Evolutionary conservation across 2,113 vertebrate species (phyloP).

Genomic region (Antechinus flavipes): DNA sequence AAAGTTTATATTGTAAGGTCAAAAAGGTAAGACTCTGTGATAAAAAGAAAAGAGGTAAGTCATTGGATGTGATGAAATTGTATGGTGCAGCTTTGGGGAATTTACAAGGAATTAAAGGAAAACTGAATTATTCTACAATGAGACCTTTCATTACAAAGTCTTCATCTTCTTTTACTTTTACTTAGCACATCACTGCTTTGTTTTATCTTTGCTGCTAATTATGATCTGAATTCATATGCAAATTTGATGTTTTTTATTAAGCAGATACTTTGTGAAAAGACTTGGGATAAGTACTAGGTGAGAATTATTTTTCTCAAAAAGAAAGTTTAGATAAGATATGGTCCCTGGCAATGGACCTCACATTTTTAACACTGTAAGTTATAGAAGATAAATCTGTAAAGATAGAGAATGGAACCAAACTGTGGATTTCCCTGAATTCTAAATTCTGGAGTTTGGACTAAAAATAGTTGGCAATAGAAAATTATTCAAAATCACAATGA

Average conservation of each 20-base stretch:
- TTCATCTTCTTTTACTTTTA: not conserved
- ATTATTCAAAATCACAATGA: not conserved
- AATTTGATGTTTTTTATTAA: not conserved
- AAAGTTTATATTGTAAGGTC: constrained; percentile 37
- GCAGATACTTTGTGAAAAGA: not conserved
- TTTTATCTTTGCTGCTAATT: not conserved
- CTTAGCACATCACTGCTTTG: not conserved
- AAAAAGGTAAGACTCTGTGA: not conserved
- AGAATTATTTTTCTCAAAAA: not conserved
- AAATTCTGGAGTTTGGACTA: not conserved
- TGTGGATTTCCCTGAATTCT: not conserved
- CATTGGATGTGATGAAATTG: constrained; percentile 18
- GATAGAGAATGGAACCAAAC: not conserved
- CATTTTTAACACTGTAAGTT: not conserved
- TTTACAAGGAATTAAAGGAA: constrained; percentile 31
- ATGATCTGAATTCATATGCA: not conserved
- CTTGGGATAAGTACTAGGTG: too few species aligned
- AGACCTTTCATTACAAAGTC: not conserved
- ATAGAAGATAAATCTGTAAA: not conserved
- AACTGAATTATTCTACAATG: not conserved
- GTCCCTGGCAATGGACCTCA: not conserved
- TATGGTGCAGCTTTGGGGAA: constrained; percentile 24
- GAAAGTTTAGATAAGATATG: not conserved
- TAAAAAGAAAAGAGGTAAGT: constrained; percentile 40
- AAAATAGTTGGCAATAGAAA: not conserved